Percentiles rank a stretch among this genome's conserved stretches.
Conservation (phyloP, 2,797 vertebrate genomes). For the Cirrhinus mrigala region DNA sequence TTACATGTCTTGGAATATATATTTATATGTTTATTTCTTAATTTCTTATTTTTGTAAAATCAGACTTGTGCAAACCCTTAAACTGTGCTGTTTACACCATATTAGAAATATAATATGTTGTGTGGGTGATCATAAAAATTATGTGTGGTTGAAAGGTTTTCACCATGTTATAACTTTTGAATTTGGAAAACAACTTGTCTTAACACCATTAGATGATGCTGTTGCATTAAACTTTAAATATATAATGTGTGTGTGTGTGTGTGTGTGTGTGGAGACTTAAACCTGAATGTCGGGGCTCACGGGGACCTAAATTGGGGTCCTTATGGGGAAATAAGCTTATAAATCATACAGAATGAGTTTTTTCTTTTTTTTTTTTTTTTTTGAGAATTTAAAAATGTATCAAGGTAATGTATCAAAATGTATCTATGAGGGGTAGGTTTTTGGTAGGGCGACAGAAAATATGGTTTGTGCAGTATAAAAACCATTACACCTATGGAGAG, state of each 20-base stretch:
- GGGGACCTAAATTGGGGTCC: neutral
- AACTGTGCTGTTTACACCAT: neutral
- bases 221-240: neutral
- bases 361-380: too few relatives aligned
- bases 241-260: neutral
- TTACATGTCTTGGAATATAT: too few relatives aligned
- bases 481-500: neutral
- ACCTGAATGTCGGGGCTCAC: too few relatives aligned
- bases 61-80: neutral
- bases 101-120: neutral
- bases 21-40: too few relatives aligned
- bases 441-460: too few relatives aligned
- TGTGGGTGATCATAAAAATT: too few relatives aligned
- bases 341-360: neutral
- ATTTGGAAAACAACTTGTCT: neutral
- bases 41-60: neutral
- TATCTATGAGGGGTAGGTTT: too few relatives aligned
- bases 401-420: too few relatives aligned
- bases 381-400: too few relatives aligned
- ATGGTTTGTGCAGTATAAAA: too few relatives aligned
- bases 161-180: neutral
- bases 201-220: neutral
- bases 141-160: neutral
- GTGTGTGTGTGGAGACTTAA: neutral
- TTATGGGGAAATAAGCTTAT: neutral